phyloP scores from a whole-genome alignment of 2,113 vertebrate genomes.

The Eptesicus fuscus region DNA sequence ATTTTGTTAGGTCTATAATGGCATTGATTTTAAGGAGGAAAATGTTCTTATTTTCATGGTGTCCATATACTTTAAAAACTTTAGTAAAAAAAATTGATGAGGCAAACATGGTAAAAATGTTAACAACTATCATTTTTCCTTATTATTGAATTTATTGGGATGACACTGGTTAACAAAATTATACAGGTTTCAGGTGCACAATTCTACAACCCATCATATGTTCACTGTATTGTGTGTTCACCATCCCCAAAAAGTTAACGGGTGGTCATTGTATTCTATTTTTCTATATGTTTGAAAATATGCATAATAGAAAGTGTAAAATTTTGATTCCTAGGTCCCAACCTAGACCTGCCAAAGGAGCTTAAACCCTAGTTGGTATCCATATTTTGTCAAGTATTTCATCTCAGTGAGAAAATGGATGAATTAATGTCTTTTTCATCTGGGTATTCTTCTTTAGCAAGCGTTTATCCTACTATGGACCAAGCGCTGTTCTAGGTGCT shows the following conservation, averaged over 20 bases:
- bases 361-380: not conserved
- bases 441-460: not conserved
- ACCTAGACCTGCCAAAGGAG: not conserved
- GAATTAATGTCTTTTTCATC: not conserved
- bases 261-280: not conserved
- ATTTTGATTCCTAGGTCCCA: not conserved
- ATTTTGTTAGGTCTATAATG: not conserved
- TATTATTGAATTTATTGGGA: not conserved
- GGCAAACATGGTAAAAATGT: not conserved
- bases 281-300: not conserved
- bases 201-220: not conserved
- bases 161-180: not conserved
- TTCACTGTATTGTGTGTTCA: not conserved
- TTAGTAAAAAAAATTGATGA: not conserved
- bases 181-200: not conserved
- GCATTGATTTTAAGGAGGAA: not conserved
- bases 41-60: conserved; percentile 4
- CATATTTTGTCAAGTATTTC: not conserved
- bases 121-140: not conserved
- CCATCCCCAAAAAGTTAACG: not conserved
- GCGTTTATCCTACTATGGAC: not conserved
- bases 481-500: not conserved
- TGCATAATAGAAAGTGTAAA: not conserved
- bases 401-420: not conserved
- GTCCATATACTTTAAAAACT: not conserved